Evolutionary conservation across 2,113 vertebrate genomes (phyloP).

Genomic region (Peucedramus taeniatus): DNA sequence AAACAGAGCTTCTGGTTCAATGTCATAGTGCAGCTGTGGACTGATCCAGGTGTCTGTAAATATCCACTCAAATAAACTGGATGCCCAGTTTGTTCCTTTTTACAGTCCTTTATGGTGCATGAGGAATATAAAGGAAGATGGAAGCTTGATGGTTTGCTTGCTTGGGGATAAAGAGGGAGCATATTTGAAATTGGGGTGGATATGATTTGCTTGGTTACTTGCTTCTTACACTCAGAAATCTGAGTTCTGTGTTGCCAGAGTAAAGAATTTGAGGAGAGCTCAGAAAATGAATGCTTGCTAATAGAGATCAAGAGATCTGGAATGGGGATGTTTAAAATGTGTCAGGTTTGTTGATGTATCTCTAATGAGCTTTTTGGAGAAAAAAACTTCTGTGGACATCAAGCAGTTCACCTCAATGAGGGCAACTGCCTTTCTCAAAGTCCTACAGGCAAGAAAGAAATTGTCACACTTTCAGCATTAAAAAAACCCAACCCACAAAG

Average conservation of each 20-base stretch:
- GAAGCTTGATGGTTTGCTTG: not conserved
- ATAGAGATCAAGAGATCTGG: not conserved
- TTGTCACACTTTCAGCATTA: not conserved
- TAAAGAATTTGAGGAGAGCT: not conserved
- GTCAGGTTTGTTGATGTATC: not conserved
- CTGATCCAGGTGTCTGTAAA: not conserved
- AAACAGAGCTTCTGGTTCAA: not conserved
- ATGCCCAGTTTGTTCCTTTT: not conserved
- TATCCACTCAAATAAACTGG: not conserved
- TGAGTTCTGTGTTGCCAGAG: not conserved
- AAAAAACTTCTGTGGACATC: rapidly evolving
- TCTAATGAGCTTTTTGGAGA: not conserved
- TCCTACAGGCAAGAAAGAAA: not conserved
- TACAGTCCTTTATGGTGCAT: not conserved
- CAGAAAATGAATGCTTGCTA: not conserved
- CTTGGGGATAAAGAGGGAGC: not conserved
- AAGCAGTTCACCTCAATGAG: not conserved
- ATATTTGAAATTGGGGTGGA: not conserved
- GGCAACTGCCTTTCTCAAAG: not conserved
- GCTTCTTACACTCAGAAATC: not conserved
- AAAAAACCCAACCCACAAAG: not conserved
- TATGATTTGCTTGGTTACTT: not conserved
- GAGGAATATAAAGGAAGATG: not conserved
- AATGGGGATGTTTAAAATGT: not conserved
- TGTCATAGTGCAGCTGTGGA: not conserved